These are phyloP conservation scores for Sebastes hubbsi DNA, from an alignment of 2,797 vertebrate genomes.

Conservation along the genomic window DNA sequence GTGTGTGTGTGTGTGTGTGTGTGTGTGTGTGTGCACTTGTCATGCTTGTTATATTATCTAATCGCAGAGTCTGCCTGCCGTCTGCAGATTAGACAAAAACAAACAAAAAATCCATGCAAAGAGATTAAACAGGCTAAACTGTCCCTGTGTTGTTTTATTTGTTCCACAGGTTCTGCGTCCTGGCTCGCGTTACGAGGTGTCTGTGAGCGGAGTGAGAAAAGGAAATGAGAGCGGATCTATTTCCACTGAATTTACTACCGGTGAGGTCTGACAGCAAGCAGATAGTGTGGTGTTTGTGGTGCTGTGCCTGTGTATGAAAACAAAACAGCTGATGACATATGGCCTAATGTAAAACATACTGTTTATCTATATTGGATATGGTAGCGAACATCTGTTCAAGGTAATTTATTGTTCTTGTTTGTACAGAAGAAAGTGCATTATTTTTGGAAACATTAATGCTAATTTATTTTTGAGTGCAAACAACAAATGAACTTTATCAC, in stretches of 20 bases:
- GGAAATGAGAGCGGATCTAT: conserved; percentile 89
- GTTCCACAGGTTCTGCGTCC: conserved; percentile 90
- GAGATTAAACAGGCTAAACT: conserved; percentile 27
- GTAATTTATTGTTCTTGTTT: conserved; percentile 14
- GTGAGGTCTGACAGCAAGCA: conserved; percentile 81
- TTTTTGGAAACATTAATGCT: neutral
- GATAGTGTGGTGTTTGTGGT: conserved; percentile 50
- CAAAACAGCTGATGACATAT: conserved; percentile 41
- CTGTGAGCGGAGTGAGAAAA: conserved; percentile 88
- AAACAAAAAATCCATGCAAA: conserved; percentile 15
- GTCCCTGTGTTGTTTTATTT: neutral
- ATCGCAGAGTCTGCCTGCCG: conserved; percentile 18
- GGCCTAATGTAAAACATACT: conserved; percentile 17
- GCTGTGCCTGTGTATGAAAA: conserved; percentile 18
- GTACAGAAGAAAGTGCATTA: neutral
- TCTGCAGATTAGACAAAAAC: conserved; percentile 45
- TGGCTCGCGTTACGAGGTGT: conserved; percentile 89
- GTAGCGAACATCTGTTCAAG: conserved; percentile 39
- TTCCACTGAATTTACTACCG: conserved; percentile 90
- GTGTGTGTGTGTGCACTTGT: neutral
- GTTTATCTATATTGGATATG: conserved; percentile 24
- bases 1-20: neutral
- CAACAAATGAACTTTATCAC: neutral
- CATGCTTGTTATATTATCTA: conserved; percentile 43
- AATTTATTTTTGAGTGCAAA: conserved; percentile 7